Evolutionary conservation across 2,888 invertebrate genomes (phyloP).

Genomic region (Siphonodentalium dalli): DNA sequence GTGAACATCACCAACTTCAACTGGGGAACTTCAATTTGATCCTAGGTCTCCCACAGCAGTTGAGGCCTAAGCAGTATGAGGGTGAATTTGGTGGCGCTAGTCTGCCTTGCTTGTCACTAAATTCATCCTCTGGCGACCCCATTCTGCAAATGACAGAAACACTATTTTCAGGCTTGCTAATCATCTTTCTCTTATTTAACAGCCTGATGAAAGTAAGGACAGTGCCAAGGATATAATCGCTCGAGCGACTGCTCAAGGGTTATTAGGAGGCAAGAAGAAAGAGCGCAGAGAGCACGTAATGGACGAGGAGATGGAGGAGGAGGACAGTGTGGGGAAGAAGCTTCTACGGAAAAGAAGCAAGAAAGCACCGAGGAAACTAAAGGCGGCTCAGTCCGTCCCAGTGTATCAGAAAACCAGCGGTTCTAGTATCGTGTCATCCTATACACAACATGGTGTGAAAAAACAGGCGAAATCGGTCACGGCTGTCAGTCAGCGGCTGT

Average conservation of each 20-base stretch:
- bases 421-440: constrained; percentile 14
- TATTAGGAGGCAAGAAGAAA: constrained; percentile 36
- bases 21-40: no score
- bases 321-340: constrained; percentile 33
- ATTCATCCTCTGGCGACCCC: no score
- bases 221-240: constrained; percentile 54
- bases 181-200: constrained; percentile 7
- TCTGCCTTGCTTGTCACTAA: no score
- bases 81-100: no score
- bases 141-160: no score
- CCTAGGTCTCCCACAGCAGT: no score
- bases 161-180: neutral
- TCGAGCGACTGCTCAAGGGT: constrained; percentile 47
- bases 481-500: no score
- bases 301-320: constrained; percentile 29
- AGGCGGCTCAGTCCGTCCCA: constrained; percentile 23
- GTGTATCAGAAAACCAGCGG: no score
- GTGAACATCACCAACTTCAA: no score
- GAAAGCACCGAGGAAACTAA: constrained; percentile 33
- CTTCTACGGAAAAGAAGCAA: constrained; percentile 33
- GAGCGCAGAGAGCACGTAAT: constrained; percentile 13
- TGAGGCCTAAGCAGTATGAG: no score
- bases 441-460: no score
- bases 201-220: constrained; percentile 57
- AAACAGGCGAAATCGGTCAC: no score